These are phyloP conservation scores for Nemotelus pantherinus DNA, from an alignment of 2,888 invertebrate genomes.

Conservation along the genomic window DNA sequence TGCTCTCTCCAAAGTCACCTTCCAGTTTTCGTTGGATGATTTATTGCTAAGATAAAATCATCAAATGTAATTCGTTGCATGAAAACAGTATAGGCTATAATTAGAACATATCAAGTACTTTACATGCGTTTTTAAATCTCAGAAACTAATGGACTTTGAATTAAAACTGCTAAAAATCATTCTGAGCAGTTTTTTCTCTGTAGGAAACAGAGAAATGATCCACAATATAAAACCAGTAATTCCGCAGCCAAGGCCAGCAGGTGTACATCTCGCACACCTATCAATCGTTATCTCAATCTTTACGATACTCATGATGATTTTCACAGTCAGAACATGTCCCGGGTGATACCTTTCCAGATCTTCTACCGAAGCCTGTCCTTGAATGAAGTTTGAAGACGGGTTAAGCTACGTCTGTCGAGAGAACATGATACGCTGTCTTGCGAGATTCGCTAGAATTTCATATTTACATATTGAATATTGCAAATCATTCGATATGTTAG, in stretches of 20 bases:
- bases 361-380: neutral
- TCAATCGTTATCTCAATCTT: neutral
- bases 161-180: no score
- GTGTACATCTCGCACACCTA: constrained; percentile 4
- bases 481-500: neutral
- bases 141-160: no score
- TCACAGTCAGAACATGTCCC: neutral
- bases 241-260: neutral
- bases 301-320: constrained; percentile 7
- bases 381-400: neutral
- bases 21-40: no score
- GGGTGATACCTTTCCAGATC: neutral
- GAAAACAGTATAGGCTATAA: no score
- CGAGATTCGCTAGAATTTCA: neutral
- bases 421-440: neutral
- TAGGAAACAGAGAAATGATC: no score
- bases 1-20: no score
- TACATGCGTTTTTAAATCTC: no score
- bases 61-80: no score
- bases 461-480: constrained; percentile 2
- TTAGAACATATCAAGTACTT: no score
- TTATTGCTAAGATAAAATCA: no score
- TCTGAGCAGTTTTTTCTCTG: no score
- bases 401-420: neutral
- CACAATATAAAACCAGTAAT: neutral